Evolutionary conservation across 1,140 invertebrate genomes (phyloP), one percentile per base, ranked within the genome.

Genomic region (Scylla paramamosain): DNA sequence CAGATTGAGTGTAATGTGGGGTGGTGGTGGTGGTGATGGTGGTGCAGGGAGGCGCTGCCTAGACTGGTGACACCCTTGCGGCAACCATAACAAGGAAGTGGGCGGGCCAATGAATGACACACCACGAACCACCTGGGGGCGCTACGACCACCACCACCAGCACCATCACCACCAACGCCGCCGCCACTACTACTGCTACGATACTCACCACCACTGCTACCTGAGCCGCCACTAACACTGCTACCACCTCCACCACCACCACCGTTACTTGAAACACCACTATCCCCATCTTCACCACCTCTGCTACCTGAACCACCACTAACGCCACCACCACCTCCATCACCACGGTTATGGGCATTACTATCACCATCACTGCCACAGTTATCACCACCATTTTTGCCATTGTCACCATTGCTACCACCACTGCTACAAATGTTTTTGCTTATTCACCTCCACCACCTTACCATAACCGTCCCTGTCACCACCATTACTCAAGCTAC

Each of bases 281-380:
- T 32, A 88, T 3, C n/a, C n/a, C n/a, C 25, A 20, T n/a, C 1
- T 20, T n/a, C 20, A 25, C 67, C 67, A 8, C 25, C n/a, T 20
- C 20, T 20, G 0, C 52, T 20, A 59, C 52, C 52, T 39, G 39
- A 39, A 6, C 25, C n/a, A 77, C 67, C n/a, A 77, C 67, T 20
- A 77, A 25, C 67, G 20, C 67, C 67, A 77, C 67, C 25, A n/a
- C n/a, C 16, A 77, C 8, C 67, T n/a, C 67, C 67, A 77, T 20
- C 67, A 77, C 67, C 25, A 77, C 8, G 20, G 20, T 59, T 20
- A 59, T 20, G 39, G 39, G 39, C 10, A 88, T 28, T 10, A 16
- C n/a, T 10, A 31, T 28, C 86, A 88, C 45, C 86, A 88, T 88
- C 86, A 88, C 31, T 32, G 29, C 86, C n/a, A 88, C n/a, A 12